A percentile compares a stretch with the other conserved stretches of the same genome.
phyloP scores from a whole-genome alignment of 2,888 invertebrate species.

The Cataglyphis albicans region DNA sequence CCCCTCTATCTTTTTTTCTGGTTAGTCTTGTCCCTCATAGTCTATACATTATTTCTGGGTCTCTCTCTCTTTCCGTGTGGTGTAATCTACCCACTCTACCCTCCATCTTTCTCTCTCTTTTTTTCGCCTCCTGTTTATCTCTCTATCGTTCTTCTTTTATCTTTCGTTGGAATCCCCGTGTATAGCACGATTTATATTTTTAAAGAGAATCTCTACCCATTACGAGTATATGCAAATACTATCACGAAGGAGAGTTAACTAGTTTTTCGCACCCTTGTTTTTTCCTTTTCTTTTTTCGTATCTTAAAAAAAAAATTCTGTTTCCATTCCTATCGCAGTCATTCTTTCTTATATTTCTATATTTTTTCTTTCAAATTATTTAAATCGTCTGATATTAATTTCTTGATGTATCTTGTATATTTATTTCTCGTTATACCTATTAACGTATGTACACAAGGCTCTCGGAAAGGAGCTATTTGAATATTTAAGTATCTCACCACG shows the following conservation, averaged over 20 bases:
- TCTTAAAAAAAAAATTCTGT: slow-evolving; percentile 7
- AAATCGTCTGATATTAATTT: background rate
- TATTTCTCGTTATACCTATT: slow-evolving; percentile 27
- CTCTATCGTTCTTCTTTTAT: slow-evolving; percentile 30
- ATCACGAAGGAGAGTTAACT: slow-evolving; percentile 48
- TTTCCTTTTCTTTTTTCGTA: slow-evolving; percentile 6
- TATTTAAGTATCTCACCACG: slow-evolving; percentile 71
- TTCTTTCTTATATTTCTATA: background rate
- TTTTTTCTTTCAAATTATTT: background rate
- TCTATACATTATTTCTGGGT: slow-evolving; percentile 54
- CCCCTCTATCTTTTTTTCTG: slow-evolving; percentile 27
- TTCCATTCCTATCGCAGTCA: slow-evolving; percentile 36
- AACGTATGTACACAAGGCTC: slow-evolving; percentile 40
- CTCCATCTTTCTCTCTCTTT: slow-evolving; percentile 19
- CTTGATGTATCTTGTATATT: background rate
- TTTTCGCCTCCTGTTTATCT: background rate
- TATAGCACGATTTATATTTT: slow-evolving; percentile 73
- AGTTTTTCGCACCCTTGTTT: slow-evolving; percentile 29
- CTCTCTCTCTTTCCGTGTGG: slow-evolving; percentile 26
- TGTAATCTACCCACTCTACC: slow-evolving; percentile 27
- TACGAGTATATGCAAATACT: slow-evolving; percentile 75
- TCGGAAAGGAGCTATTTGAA: slow-evolving; percentile 67
- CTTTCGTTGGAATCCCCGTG: slow-evolving; percentile 22
- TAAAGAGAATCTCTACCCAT: slow-evolving; percentile 63
- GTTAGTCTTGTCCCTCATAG: slow-evolving; percentile 47